Base-by-base conservation (phyloP, 2,888 invertebrate species). In the Polydrusus pterygomalis region DNA sequence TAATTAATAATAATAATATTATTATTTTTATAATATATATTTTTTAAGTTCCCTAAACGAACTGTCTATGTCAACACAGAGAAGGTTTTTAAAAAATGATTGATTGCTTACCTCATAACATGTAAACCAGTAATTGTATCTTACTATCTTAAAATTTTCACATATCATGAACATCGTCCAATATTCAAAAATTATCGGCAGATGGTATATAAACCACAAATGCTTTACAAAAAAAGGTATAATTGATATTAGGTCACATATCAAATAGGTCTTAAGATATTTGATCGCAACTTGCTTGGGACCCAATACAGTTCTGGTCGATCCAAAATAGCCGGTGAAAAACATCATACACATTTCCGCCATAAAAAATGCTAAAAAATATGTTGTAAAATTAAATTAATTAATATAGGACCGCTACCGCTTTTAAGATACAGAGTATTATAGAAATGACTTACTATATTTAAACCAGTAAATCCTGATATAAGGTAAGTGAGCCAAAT, bases 241-340 rank as follows among this genome's bases (percentile, higher is more conserved):
- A 1, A 38, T 38, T 17, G 58, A 60, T 15, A 60, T 10, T 60
- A 60, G 17, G 38, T 60, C 58, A 10, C 10, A 18, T 34, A 60
- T 38, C 11, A 60, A 7, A 38, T 60, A 60, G 3, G 38, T 60
- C 38, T 60, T 60, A 2, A 60, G 18, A 60, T 60, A 60, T 38
- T 11, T 17, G 1, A 38, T 5, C 17, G 34, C 3, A 17, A 60
- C 17, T 17, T 38, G 17, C 11, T 38, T 38, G 7, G 2, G 38
- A 5, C 17, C 2, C 10, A 60, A 18, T 40, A 60, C 6, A 38
- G 18, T 9, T 17, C 0, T 17, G 38, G 10, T 3, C 8, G 15
- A 11, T 0, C 15, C 6, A 17, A 17, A 17, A 38, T 60, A 60
- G 15, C 58, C 58, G n/a, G 38, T 60, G 30, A 38, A 38, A 60